Evolutionary conservation across 2,113 vertebrate species (phyloP).

Genomic region (Neoarius graeffei): DNA sequence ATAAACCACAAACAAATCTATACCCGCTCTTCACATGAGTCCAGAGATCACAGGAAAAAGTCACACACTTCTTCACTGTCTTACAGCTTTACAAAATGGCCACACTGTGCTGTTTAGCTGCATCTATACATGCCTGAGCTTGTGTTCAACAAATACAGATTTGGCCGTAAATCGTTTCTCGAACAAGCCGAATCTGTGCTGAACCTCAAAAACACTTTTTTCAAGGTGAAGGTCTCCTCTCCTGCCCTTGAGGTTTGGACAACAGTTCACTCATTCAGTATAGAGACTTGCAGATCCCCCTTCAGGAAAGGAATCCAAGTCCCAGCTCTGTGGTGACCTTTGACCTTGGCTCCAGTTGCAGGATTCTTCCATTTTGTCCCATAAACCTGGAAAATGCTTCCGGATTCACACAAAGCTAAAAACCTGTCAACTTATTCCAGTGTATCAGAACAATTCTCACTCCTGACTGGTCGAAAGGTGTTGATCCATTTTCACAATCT

Average conservation of each 20-base stretch:
- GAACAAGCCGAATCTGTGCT: slow-evolving; percentile 35
- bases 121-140: neutral
- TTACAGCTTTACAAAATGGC: neutral
- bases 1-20: neutral
- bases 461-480: neutral
- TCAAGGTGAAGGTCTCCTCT: neutral
- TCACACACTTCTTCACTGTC: neutral
- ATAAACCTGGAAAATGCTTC: neutral
- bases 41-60: neutral
- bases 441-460: neutral
- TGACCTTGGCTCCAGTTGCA: slow-evolving; percentile 29
- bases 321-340: slow-evolving; percentile 13
- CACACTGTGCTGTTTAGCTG: neutral
- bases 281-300: neutral
- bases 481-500: neutral
- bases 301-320: neutral
- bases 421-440: neutral
- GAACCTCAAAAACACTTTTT: slow-evolving; percentile 6
- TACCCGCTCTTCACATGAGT: neutral
- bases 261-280: slow-evolving; percentile 46
- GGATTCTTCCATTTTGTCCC: neutral
- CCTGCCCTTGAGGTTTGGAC: neutral
- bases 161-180: slow-evolving; percentile 1
- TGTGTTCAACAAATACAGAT: slow-evolving; percentile 35
- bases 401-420: neutral